Evolutionary conservation across 2,113 vertebrate genomes (phyloP).

Genomic region (Gambusia holbrooki): DNA sequence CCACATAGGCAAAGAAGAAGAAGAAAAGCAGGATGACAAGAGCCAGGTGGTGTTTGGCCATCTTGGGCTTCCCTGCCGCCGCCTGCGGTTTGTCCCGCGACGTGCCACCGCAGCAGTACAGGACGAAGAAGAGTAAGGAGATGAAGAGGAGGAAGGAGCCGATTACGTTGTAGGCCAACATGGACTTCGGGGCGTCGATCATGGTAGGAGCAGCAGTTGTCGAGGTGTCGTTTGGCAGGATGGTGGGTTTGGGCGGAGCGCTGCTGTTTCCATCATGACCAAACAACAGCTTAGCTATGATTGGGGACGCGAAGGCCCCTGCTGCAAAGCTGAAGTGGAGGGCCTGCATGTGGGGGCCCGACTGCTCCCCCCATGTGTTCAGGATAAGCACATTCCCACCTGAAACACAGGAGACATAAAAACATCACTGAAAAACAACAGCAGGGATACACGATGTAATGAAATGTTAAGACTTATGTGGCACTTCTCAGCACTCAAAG

Average conservation of each 20-base stretch:
- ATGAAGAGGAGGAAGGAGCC: conserved; percentile 83
- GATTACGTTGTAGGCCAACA: conserved; percentile 89
- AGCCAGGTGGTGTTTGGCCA: conserved; percentile 81
- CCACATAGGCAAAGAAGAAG: conserved; percentile 94
- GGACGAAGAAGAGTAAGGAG: conserved; percentile 81
- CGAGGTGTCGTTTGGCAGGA: neutral
- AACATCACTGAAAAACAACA: neutral
- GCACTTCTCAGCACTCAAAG: too few relatives aligned
- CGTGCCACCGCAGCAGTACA: conserved; percentile 74
- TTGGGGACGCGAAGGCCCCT: conserved; percentile 88
- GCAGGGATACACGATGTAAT: neutral
- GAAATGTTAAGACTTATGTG: too few relatives aligned
- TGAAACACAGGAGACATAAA: conserved; percentile 48
- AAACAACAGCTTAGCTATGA: conserved; percentile 88
- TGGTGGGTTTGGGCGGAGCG: neutral
- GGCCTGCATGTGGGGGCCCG: conserved; percentile 92
- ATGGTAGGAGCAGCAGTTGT: neutral
- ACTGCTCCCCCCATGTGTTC: conserved; percentile 84
- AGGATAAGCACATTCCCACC: conserved; percentile 91
- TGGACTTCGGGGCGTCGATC: conserved; percentile 59
- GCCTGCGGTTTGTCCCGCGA: conserved; percentile 59
- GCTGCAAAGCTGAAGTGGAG: conserved; percentile 94
- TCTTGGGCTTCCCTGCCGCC: conserved; percentile 48
- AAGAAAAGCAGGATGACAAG: conserved; percentile 85
- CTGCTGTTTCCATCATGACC: conserved; percentile 44